Evolutionary conservation across 2,888 invertebrate species (phyloP).

Genomic region (Pseudococcus longispinus): DNA sequence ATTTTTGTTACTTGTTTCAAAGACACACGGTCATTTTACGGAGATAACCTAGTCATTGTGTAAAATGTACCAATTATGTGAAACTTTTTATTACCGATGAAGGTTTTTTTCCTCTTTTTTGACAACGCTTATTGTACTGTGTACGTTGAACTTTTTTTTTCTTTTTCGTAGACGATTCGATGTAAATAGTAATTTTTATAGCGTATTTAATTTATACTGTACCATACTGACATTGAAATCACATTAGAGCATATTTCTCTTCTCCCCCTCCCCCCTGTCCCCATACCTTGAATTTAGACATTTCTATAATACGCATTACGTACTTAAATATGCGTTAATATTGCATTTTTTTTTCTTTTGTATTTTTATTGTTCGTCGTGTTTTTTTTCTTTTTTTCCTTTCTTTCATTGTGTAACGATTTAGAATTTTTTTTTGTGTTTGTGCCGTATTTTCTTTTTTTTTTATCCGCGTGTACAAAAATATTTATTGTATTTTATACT

Average conservation of each 20-base stretch:
- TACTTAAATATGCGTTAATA: slow-evolving; percentile 55
- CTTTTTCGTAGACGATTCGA: not conserved
- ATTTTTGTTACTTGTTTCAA: not conserved
- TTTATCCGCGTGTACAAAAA: slow-evolving; percentile 42
- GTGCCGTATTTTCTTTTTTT: slow-evolving; percentile 22
- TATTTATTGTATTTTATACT: slow-evolving; percentile 41
- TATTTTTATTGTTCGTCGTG: slow-evolving; percentile 49
- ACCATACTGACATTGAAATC: not conserved
- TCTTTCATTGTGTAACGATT: slow-evolving; percentile 16
- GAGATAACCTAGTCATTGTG: slow-evolving; percentile 34
- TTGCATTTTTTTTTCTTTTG: slow-evolving; percentile 45
- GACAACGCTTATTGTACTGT: not conserved
- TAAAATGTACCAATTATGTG: slow-evolving; percentile 5
- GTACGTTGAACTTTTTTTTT: slow-evolving; percentile 19
- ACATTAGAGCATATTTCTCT: slow-evolving; percentile 15
- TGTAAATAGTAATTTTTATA: slow-evolving; percentile 35
- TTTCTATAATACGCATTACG: slow-evolving; percentile 45
- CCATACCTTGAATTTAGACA: not conserved
- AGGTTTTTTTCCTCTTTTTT: not conserved
- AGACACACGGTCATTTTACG: slow-evolving; percentile 35
- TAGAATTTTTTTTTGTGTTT: not conserved
- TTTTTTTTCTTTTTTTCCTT: slow-evolving; percentile 29
- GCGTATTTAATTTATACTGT: not conserved
- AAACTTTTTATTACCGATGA: not conserved
- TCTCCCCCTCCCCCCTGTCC: not conserved